Conservation (phyloP, 2,888 invertebrate genomes). For the Dorcus hopei region DNA sequence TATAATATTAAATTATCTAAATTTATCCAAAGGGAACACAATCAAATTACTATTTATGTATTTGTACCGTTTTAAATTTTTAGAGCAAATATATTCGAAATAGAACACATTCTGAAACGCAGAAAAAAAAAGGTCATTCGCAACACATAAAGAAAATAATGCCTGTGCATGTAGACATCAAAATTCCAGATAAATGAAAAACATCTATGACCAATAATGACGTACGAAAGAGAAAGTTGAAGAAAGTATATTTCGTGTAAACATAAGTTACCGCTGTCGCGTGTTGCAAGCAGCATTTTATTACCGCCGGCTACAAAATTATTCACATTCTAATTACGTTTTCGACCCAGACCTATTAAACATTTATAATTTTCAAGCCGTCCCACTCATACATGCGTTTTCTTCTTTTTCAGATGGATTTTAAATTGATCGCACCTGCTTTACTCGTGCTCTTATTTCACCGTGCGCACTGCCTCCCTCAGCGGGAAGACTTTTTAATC, state of each 20-base stretch:
- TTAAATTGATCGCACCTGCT: neutral
- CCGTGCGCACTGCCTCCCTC: neutral
- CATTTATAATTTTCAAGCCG: neutral
- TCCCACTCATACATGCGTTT: neutral
- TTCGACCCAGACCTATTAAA: slow-evolving; percentile 3
- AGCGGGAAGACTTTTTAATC: neutral
- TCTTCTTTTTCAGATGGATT: slow-evolving; percentile 8
- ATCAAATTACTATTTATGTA: too few relatives aligned
- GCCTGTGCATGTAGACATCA: too few relatives aligned
- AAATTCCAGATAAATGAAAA: too few relatives aligned
- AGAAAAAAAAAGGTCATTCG: too few relatives aligned
- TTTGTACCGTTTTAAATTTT: too few relatives aligned
- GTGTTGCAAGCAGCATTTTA: neutral
- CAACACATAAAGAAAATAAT: too few relatives aligned
- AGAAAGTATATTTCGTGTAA: slow-evolving; percentile 11
- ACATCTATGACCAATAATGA: neutral
- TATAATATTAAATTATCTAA: too few relatives aligned
- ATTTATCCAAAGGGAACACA: too few relatives aligned
- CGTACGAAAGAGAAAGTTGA: slow-evolving; percentile 15
- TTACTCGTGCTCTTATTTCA: neutral
- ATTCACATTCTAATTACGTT: neutral
- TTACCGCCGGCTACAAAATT: neutral
- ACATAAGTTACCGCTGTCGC: neutral
- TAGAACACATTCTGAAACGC: too few relatives aligned
- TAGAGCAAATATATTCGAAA: too few relatives aligned